Conservation (phyloP, 2,888 invertebrate species). For the Eilema sororculum region DNA sequence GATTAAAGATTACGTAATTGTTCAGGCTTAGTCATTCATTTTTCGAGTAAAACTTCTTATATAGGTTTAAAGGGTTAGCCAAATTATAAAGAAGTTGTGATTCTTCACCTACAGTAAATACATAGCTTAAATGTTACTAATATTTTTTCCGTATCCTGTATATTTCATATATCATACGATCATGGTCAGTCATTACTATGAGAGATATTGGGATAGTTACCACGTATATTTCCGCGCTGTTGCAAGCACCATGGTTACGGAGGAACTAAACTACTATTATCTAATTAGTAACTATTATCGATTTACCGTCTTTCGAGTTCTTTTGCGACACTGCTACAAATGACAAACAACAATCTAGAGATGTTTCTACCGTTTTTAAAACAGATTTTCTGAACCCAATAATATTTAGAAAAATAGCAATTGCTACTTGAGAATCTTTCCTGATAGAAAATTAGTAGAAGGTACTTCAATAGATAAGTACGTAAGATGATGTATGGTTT, state of each 20-base stretch:
- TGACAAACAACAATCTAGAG: too few species aligned
- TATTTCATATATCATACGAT: too few species aligned
- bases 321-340: too few species aligned
- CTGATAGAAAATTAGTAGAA: not conserved
- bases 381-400: not conserved
- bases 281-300: too few species aligned
- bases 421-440: not conserved
- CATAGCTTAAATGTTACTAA: not conserved
- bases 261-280: too few species aligned
- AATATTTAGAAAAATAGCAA: not conserved
- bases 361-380: too few species aligned
- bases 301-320: too few species aligned
- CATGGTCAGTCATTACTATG: too few species aligned
- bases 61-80: not conserved
- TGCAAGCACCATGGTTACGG: too few species aligned
- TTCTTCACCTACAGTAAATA: not conserved
- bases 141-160: not conserved
- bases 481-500: not conserved
- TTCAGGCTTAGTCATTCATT: constrained; percentile 3
- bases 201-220: too few species aligned
- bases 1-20: constrained; percentile 9
- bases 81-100: not conserved
- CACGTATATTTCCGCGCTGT: too few species aligned
- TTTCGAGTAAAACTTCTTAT: not conserved
- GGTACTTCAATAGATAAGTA: not conserved